Percentiles rank a stretch among this genome's conserved stretches.
Evolutionary conservation across 2,888 invertebrate species (phyloP).

Genomic region (Eledona agricola): DNA sequence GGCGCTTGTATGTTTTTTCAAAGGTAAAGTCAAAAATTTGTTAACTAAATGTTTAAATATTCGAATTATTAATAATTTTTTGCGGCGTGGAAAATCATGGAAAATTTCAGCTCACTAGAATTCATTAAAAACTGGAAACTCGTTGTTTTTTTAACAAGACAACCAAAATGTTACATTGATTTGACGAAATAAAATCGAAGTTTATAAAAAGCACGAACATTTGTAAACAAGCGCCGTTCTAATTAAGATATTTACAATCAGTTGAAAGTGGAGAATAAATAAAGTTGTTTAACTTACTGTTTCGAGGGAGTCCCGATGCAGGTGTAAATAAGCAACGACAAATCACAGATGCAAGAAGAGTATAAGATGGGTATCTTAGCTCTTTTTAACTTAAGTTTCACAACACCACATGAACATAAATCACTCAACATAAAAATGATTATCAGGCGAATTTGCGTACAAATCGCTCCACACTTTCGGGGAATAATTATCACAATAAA

Average conservation of each 20-base stretch:
- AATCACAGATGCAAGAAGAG: slow-evolving; percentile 45
- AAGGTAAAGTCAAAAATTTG: no score
- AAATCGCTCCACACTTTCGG: slow-evolving; percentile 1
- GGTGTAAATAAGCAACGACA: slow-evolving; percentile 44
- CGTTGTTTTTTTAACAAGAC: no score
- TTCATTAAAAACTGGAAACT: no score
- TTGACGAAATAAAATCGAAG: slow-evolving; percentile 12
- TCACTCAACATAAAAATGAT: slow-evolving; percentile 28
- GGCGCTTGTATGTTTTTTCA: no score
- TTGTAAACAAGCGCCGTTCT: slow-evolving; percentile 35
- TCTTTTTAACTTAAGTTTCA: slow-evolving; percentile 43
- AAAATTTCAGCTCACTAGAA: no score
- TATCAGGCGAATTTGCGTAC: slow-evolving; percentile 1
- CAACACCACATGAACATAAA: slow-evolving; percentile 40
- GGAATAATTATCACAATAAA: slow-evolving; percentile 27
- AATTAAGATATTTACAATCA: slow-evolving; percentile 46
- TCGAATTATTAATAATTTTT: no score
- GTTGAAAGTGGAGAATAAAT: slow-evolving; percentile 42
- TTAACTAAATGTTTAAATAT: no score
- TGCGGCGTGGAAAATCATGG: no score
- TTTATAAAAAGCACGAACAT: slow-evolving; percentile 17
- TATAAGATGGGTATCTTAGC: slow-evolving; percentile 39
- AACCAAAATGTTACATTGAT: no score
- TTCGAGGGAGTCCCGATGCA: slow-evolving; percentile 39
- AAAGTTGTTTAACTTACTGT: slow-evolving; percentile 46